A percentile compares a stretch with the other conserved stretches of the same genome.
Conservation (phyloP, 2,888 invertebrate species). For the Phyllotreta cruciferae region DNA sequence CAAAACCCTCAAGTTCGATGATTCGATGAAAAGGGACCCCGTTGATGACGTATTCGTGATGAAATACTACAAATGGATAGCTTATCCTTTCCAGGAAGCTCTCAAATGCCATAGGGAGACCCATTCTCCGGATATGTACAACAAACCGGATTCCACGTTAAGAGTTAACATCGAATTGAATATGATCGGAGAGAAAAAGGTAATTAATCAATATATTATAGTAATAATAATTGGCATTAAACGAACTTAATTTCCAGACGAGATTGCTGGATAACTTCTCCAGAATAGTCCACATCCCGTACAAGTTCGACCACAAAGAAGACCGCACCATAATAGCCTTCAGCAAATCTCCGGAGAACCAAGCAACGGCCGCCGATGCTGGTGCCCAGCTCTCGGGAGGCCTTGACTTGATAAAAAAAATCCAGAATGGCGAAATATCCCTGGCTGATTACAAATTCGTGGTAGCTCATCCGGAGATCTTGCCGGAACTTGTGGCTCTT, state of each 20-base stretch:
- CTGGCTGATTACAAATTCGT: constrained; percentile 72
- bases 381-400: constrained; percentile 81
- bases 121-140: constrained; percentile 83
- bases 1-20: constrained; percentile 66
- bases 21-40: constrained; percentile 65
- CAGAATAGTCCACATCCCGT: constrained; percentile 71
- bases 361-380: constrained; percentile 68
- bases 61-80: constrained; percentile 65
- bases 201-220: constrained; percentile 44
- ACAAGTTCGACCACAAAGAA: constrained; percentile 74
- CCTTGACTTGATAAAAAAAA: constrained; percentile 75
- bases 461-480: constrained; percentile 80
- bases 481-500: constrained; percentile 77
- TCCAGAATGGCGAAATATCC: constrained; percentile 74
- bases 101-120: constrained; percentile 79
- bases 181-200: constrained; percentile 76
- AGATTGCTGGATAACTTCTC: constrained; percentile 74
- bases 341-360: constrained; percentile 70
- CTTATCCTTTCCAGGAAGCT: constrained; percentile 78
- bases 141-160: constrained; percentile 75
- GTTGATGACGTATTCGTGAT: constrained; percentile 71
- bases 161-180: constrained; percentile 79
- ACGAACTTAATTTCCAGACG: constrained; percentile 64
- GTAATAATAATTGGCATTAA: no score
- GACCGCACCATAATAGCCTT: constrained; percentile 76